Conservation (phyloP, 2,113 vertebrate species). For the Sturnus vulgaris region DNA sequence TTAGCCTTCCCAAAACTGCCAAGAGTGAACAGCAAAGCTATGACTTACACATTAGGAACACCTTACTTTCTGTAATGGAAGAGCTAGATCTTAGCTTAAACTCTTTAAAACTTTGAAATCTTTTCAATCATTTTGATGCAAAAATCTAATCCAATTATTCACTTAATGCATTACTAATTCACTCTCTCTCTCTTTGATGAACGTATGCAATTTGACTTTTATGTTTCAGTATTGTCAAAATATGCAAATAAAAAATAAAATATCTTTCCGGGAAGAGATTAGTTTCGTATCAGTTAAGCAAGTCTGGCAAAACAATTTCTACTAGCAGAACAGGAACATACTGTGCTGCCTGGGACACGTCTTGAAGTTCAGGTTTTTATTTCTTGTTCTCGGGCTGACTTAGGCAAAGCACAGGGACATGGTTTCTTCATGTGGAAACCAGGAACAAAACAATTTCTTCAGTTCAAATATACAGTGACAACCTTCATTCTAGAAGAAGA, state of each 20-base stretch:
- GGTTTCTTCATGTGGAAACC: neutral
- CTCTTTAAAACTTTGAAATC: neutral
- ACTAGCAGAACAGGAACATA: neutral
- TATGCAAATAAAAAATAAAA: constrained; percentile 50
- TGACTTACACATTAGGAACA: neutral
- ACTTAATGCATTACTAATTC: neutral
- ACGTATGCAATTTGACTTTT: neutral
- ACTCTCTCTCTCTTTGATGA: neutral
- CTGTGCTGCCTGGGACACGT: neutral
- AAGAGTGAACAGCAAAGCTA: neutral
- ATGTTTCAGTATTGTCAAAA: neutral
- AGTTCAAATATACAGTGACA: neutral
- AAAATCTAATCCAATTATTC: neutral
- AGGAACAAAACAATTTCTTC: neutral
- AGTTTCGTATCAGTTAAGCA: constrained; percentile 1
- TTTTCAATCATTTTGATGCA: neutral
- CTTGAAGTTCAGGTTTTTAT: constrained; percentile 47
- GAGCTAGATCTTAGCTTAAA: neutral
- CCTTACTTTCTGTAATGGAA: neutral
- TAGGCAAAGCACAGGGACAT: neutral
- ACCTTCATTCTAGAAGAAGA: neutral
- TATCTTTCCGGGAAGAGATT: constrained; percentile 10
- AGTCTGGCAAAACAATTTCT: constrained; percentile 51
- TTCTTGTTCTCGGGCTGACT: neutral
- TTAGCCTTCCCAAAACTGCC: neutral